phyloP scores from a whole-genome alignment of 35 echinoderm and acorn worm genomes.

The Apostichopus japonicus region DNA sequence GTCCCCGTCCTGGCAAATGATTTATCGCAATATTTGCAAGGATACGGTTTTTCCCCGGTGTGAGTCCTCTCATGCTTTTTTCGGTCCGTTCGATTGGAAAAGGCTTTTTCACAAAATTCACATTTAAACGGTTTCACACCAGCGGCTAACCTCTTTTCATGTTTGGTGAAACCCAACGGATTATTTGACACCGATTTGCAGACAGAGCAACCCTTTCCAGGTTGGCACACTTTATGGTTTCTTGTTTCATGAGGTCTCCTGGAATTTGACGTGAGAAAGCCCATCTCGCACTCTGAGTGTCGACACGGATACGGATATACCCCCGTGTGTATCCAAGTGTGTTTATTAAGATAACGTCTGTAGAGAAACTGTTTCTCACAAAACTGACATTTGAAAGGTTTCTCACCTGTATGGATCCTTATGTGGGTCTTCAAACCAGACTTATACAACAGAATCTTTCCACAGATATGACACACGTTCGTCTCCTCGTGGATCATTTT shows the following conservation, averaged over 20 bases:
- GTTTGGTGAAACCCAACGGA: neutral
- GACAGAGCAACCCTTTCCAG: neutral
- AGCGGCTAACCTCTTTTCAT: neutral
- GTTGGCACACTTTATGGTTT: neutral
- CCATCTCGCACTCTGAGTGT: neutral
- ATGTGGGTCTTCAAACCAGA: neutral
- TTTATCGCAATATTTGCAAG: neutral
- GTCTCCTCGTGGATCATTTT: neutral
- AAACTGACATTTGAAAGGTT: conserved; percentile 23
- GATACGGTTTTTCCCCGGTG: neutral
- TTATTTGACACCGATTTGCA: neutral
- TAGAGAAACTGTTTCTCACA: neutral
- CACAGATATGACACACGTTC: neutral
- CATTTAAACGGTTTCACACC: conserved; percentile 12
- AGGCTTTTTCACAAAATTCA: neutral
- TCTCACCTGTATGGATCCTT: conserved; percentile 27
- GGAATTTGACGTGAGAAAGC: neutral
- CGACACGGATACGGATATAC: neutral
- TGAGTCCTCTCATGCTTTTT: conserved; percentile 8
- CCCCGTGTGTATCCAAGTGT: neutral
- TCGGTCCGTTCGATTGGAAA: neutral
- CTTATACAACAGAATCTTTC: neutral
- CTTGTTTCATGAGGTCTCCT: neutral
- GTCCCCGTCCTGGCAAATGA: neutral
- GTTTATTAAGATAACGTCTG: neutral